Conservation (phyloP, 2,888 invertebrate genomes). For the Agrotis clavis region DNA sequence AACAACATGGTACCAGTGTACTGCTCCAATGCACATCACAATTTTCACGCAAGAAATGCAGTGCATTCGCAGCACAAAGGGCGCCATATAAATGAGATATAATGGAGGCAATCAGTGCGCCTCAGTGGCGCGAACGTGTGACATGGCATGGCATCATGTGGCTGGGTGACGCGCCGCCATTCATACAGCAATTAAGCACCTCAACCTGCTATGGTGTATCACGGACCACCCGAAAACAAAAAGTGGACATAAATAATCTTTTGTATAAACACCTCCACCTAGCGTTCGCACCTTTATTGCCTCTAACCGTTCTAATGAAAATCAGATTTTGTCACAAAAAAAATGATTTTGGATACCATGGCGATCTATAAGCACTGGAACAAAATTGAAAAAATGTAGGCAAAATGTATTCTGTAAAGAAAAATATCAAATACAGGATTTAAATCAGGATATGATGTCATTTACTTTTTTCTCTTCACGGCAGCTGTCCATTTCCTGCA, state of each 20-base stretch:
- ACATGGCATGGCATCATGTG: background rate
- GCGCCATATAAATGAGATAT: background rate
- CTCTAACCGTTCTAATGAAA: no score
- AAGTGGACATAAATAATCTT: background rate
- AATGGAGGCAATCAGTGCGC: conserved; percentile 23
- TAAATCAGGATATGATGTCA: no score
- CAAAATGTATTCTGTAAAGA: no score
- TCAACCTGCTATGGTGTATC: background rate
- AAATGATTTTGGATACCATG: no score
- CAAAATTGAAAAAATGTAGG: no score
- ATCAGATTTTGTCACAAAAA: no score
- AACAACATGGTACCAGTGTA: background rate
- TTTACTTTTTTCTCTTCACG: no score
- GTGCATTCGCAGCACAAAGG: background rate
- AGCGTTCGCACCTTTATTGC: no score
- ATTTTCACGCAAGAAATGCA: background rate
- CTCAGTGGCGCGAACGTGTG: background rate
- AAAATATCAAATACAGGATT: no score
- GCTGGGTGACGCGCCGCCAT: background rate
- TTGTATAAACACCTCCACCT: no score
- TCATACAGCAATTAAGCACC: conserved; percentile 3
- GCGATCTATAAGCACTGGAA: no score
- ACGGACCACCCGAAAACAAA: background rate
- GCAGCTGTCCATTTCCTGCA: no score
- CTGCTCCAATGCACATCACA: background rate